phyloP scores from a whole-genome alignment of 1,140 invertebrate genomes.

The Heliconius hewitsoni region DNA sequence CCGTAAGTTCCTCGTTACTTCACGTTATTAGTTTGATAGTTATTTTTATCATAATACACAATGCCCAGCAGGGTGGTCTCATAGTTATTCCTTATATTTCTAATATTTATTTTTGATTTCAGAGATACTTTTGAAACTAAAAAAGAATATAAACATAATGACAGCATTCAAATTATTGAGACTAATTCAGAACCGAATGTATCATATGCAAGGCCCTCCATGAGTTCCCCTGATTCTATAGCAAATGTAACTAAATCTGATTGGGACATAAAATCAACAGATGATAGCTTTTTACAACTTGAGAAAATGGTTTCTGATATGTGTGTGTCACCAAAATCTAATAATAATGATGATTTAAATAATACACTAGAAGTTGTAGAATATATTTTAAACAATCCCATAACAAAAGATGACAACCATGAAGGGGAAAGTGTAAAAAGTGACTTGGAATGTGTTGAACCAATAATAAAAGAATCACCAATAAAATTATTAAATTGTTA shows the following conservation, averaged over 20 bases:
- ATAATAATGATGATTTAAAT: conserved; percentile 43
- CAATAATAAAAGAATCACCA: background rate
- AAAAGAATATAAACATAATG: conserved; percentile 20
- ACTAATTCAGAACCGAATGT: conserved; percentile 58
- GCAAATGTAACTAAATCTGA: conserved; percentile 21
- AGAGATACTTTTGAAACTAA: background rate
- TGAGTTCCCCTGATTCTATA: conserved; percentile 22
- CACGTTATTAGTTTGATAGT: background rate
- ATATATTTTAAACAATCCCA: conserved; percentile 53
- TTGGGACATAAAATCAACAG: conserved; percentile 37
- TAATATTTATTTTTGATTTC: background rate
- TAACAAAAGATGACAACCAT: conserved; percentile 17
- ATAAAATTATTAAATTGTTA: background rate
- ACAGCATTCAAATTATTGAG: conserved; percentile 57
- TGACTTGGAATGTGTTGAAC: background rate
- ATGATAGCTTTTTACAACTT: conserved; percentile 59
- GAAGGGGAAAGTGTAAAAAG: background rate
- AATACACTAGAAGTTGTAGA: conserved; percentile 58
- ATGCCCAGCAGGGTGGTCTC: no score
- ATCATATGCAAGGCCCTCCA: conserved; percentile 20
- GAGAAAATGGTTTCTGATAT: conserved; percentile 56
- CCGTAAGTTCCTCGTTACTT: conserved; percentile 23
- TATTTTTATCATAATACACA: no score
- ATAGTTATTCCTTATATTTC: background rate
- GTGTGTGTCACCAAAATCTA: conserved; percentile 40